Evolutionary conservation across 2,113 vertebrate species (phyloP).

Genomic region (Delphinapterus leucas): DNA sequence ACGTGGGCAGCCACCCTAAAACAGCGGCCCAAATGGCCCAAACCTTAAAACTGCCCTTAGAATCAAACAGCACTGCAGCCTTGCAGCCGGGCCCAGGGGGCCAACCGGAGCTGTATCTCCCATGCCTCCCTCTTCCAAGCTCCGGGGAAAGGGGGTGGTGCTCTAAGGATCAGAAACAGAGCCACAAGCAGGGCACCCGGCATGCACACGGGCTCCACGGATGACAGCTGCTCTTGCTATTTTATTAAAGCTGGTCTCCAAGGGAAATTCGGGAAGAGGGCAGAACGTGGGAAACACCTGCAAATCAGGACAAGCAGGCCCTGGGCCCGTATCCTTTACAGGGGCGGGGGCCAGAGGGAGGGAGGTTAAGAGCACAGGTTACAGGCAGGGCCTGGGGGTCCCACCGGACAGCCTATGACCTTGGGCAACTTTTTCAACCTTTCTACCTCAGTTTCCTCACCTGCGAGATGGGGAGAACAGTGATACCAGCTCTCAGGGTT

Average conservation of each 20-base stretch:
- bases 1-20: not conserved
- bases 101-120: accelerated
- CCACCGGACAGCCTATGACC: not conserved
- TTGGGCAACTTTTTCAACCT: no score
- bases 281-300: not conserved
- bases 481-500: not conserved
- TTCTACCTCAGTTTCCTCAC: not conserved
- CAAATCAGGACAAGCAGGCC: not conserved
- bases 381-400: not conserved
- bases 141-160: not conserved
- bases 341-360: no score
- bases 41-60: not conserved
- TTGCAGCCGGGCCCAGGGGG: not conserved
- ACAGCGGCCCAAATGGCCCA: not conserved
- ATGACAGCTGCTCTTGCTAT: accelerated
- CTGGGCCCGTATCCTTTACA: not conserved
- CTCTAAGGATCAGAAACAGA: not conserved
- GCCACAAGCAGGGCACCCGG: not conserved
- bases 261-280: not conserved
- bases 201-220: not conserved
- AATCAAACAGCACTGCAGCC: not conserved
- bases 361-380: not conserved
- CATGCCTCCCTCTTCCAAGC: not conserved
- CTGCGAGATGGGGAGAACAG: not conserved
- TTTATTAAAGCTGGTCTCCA: not conserved